Evolutionary conservation across 2,888 invertebrate species (phyloP).

Genomic region (Amblyteles armatorius): DNA sequence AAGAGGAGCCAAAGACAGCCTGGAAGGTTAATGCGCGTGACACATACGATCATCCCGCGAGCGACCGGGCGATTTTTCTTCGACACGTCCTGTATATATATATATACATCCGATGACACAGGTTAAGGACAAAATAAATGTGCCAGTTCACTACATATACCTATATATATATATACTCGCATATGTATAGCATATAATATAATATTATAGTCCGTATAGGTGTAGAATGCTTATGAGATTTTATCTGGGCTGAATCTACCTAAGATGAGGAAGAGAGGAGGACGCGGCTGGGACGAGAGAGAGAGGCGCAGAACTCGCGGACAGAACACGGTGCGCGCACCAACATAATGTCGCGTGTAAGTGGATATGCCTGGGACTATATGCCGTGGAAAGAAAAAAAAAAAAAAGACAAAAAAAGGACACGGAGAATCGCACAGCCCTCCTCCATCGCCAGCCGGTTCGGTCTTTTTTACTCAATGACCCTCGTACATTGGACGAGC

Average conservation of each 20-base stretch:
- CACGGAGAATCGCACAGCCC: constrained; percentile 64
- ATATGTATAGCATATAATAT: constrained; percentile 3
- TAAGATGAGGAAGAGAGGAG: constrained; percentile 49
- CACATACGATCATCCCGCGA: not conserved
- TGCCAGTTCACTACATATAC: not conserved
- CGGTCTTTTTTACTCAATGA: constrained; percentile 66
- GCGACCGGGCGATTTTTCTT: constrained; percentile 5
- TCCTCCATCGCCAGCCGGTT: constrained; percentile 64
- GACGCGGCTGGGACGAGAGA: constrained; percentile 28
- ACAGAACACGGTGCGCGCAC: constrained; percentile 70
- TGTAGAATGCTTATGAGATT: constrained; percentile 64
- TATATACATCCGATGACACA: not conserved
- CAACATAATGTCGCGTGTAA: constrained; percentile 82
- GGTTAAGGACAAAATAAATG: constrained; percentile 19
- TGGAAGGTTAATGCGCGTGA: constrained; percentile 6
- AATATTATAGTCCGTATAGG: constrained; percentile 21
- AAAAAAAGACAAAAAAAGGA: constrained; percentile 47
- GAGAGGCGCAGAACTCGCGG: constrained; percentile 49
- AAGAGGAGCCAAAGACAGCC: not conserved
- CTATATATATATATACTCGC: no score
- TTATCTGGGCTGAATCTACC: constrained; percentile 62
- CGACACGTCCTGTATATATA: not conserved
- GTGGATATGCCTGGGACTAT: constrained; percentile 83
- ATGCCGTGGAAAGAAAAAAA: constrained; percentile 57
- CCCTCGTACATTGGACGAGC: constrained; percentile 67